Base-by-base conservation (phyloP, 2,888 invertebrate species). In the Myathropa florea region DNA sequence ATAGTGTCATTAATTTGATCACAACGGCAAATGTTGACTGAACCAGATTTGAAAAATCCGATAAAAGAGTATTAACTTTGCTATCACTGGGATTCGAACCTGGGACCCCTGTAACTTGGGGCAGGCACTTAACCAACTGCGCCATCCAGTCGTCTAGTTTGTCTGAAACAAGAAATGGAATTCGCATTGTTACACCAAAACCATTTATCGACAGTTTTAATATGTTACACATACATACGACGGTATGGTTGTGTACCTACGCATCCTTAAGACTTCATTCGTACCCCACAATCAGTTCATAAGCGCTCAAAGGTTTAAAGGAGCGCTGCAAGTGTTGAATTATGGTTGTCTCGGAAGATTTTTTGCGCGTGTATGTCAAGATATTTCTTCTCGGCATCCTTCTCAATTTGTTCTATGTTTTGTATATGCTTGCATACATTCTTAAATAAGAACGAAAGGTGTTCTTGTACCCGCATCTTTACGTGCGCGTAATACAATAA, bases 311-410 rank as follows among this genome's bases (percentile, higher is more conserved):
- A 78, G 18, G 28, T 57, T 68, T 57, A n/a, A 63, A 61, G 61
- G 18, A 57, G 46, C 61, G 46, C 60, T n/a, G 46, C 59, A 70
- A 70, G 68, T 63, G 68, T 33, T 71, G 60, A 72, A 64, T 79
- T 78, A 71, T 23, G 71, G 68, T 60, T 71, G 78, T 59, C 39
- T 24, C 14, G n/a, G 61, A n/a, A 26, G 26, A 28, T 30, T 68
- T 68, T 59, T 39, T 12, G 30, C 68, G 53, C 33, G 61, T 63
- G 21, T 24, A 12, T 55, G 7, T 53, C 23, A 63, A 61, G 23
- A 61, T 9, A 24, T 23, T 14, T 39, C n/a, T 23, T 53, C 24
- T 26, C 26, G 4, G 21, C 26, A 10, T 21, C 2, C 36, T 21
- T 24, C 18, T 6, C 4, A 53, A 26, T 70, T 12, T 46, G 21